phyloP scores from a whole-genome alignment of 2,113 vertebrate genomes.

The Hemicordylus capensis region DNA sequence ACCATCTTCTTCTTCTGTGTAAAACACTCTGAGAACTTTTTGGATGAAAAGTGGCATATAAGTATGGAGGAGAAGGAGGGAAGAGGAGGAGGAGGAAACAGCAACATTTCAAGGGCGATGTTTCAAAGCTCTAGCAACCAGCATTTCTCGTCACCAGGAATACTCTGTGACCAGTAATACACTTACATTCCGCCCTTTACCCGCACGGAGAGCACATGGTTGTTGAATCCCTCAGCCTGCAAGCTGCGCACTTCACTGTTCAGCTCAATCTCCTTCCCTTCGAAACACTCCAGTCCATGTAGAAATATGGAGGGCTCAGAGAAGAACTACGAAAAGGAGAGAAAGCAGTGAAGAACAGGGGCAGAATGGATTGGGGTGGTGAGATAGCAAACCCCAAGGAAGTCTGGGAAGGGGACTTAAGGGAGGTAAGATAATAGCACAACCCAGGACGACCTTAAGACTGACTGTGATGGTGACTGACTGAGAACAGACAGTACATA shows the following conservation, averaged over 20 bases:
- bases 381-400: too few species aligned
- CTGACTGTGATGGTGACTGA: too few species aligned
- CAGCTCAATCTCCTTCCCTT: conserved; percentile 89
- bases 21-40: too few species aligned
- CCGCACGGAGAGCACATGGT: conserved; percentile 87
- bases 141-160: too few species aligned
- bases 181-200: conserved; percentile 89
- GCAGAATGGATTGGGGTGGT: fast-evolving
- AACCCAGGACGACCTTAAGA: not conserved
- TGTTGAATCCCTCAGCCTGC: conserved; percentile 88
- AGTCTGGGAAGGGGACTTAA: not conserved
- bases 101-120: too few species aligned
- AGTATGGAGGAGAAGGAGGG: too few species aligned
- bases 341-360: fast-evolving
- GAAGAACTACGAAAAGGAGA: conserved; percentile 74
- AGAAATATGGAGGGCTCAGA: conserved; percentile 89
- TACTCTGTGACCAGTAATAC: too few species aligned
- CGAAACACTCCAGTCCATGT: conserved; percentile 90
- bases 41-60: too few species aligned
- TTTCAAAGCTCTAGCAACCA: too few species aligned
- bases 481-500: too few species aligned
- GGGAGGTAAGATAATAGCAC: not conserved
- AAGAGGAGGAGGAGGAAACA: too few species aligned
- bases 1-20: too few species aligned
- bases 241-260: conserved; percentile 82